Evolutionary conservation across 1,140 invertebrate species (phyloP), one percentile per base, ranked within the genome.

Genomic region (Lasaia peninsularis): DNA sequence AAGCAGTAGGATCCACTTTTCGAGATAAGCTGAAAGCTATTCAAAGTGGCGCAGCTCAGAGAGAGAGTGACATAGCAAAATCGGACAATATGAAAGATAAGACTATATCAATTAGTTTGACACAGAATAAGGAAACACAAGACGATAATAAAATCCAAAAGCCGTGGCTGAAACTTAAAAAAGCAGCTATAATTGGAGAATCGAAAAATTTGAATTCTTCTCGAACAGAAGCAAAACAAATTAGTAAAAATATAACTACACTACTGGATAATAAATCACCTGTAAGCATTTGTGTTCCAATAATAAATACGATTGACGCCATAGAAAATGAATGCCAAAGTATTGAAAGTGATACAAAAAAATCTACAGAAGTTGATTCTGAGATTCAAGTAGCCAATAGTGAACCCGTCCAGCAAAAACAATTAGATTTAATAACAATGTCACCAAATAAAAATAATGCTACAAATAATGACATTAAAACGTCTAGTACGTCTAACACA

Each of bases 101-200:
- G 18, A 16, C 5, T 20, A 44, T 20, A 18, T 44, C 37, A 78
- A 65, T 75, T 56, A 63, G 33, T 21, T 69, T 71, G 3, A 18
- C 75, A 18, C 77, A 72, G 59, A 58, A 62, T 33, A 70, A 71
- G 21, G 84, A 89, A 59, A 67, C 11, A 24, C 78, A 79, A 73
- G 77, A 80, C 55, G 78, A 83, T 44, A 21, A 51, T n/a, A 83
- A 74, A 67, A 71, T 35, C 55, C 88, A 89, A 60, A 89, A 88
- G 55, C 90, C 90, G 31, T 92, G 91, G 91, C 85, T 75, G 12
- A 92, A 91, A 77, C 68, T 92, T 24, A 92, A 92, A 73, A 90
- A 91, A 62, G 91, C 91, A 20, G 89, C 91, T 8, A 91, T 92
- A 60, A 68, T 86, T 68, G 80, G 83, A 28, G 85, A 88, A 20